Base-by-base conservation (phyloP, 64 coral and sea anemone species). In the Trachythela sp. region DNA sequence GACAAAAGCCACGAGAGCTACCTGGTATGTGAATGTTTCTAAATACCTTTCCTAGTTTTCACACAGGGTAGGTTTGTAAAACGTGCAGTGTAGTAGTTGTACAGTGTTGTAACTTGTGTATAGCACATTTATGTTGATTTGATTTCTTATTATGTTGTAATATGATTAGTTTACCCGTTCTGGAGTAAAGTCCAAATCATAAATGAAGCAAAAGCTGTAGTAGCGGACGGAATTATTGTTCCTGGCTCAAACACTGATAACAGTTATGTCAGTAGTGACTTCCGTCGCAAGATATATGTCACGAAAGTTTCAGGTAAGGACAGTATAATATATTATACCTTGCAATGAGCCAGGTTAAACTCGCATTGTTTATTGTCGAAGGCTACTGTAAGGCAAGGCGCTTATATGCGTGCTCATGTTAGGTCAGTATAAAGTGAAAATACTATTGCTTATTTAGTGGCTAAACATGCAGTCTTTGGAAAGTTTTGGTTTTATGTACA, bases 221-320 rank as follows among this genome's bases (percentile, higher is more conserved):
- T 80, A 6, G 75, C 33, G 20, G 75, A 80, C 13, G 75, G 75
- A 14, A 37, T 80, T 8, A 80, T 80, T 80, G 75, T 80, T 4
- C 75, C 75, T 80, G 75, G 75, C 2, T 14, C 31, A 13, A 15
- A 80, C 13, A 80, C 75, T 17, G 75, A 80, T 34, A 18, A 80
- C 37, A 39, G 37, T 39, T 34, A 17, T 20, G 75, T 39, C 15
- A 35, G 37, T 29, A 80, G 20, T 17, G 20, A 29, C 75, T 9
- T 80, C 75, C 20, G 33, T 39, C 31, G 75, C 13, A 80, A 37
- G 37, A 80, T 37, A 15, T 80, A 80, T 36, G 75, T 80, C 6
- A 80, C 75, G 15, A 39, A 80, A 17, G 75, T 80, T 80, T 80
- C 30, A 37, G 75, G 75, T 80, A 80, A 5, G 75, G 24, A 64